Evolutionary conservation across 2,888 invertebrate genomes (phyloP).

Genomic region (Ormia ochracea): DNA sequence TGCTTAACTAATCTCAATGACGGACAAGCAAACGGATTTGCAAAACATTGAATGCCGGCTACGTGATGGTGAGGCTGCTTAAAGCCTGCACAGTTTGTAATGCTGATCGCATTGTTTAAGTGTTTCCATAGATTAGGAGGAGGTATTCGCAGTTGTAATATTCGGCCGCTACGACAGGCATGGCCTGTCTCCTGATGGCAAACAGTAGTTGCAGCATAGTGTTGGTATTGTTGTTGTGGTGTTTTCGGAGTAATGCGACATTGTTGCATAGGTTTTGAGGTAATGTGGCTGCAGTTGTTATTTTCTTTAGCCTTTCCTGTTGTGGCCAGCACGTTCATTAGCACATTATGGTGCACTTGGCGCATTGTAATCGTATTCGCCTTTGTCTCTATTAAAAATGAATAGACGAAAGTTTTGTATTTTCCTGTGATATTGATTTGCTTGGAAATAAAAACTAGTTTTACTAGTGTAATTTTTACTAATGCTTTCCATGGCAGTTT

Average conservation of each 20-base stretch:
- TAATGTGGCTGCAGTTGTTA: neutral
- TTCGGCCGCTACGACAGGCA: neutral
- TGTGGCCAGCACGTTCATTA: conserved; percentile 55
- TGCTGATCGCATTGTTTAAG: neutral
- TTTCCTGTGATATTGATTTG: conserved; percentile 6
- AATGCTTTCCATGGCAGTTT: too few relatives aligned
- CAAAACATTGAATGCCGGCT: conserved; percentile 1
- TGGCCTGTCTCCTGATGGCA: neutral
- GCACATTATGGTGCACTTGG: conserved; percentile 39
- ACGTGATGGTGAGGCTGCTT: conserved; percentile 15
- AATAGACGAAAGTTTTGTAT: conserved; percentile 32
- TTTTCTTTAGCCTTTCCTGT: conserved; percentile 3
- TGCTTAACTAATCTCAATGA: conserved; percentile 10
- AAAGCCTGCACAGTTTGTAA: neutral
- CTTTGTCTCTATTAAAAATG: conserved; percentile 11
- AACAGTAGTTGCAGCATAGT: conserved; percentile 16
- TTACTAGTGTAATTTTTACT: neutral
- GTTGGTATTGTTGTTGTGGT: neutral
- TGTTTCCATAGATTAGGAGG: conserved; percentile 13
- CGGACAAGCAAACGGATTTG: neutral
- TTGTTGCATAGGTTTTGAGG: conserved; percentile 14
- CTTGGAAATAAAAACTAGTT: neutral
- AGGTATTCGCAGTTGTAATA: conserved; percentile 28
- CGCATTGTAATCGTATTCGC: conserved; percentile 27
- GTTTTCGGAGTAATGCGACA: neutral